Percentiles rank a stretch among this genome's conserved stretches.
phyloP scores from a whole-genome alignment of 2,888 invertebrate species.

The Epistrophella euchroma region DNA sequence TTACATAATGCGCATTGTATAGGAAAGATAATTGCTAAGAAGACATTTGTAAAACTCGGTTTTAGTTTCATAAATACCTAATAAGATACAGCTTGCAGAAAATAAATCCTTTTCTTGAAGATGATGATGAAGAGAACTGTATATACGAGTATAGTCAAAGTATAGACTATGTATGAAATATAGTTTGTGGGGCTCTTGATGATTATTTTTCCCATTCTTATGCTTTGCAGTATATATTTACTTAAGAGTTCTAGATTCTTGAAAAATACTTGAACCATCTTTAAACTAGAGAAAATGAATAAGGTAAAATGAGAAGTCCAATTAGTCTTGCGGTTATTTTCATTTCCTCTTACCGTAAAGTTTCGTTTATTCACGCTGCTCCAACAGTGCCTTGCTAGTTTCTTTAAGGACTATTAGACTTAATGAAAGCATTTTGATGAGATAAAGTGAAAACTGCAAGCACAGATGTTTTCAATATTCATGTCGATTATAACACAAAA shows the following conservation, averaged over 20 bases:
- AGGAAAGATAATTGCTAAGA: constrained; percentile 25
- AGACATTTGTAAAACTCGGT: constrained; percentile 27
- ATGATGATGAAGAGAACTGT: constrained; percentile 1
- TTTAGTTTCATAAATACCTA: constrained; percentile 20
- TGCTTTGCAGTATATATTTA: constrained; percentile 43
- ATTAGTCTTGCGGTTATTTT: constrained; percentile 64
- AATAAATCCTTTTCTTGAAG: constrained; percentile 29
- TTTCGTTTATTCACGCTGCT: constrained; percentile 54
- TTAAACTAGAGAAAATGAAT: constrained; percentile 39
- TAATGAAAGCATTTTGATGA: constrained; percentile 67
- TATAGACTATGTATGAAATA: constrained; percentile 9
- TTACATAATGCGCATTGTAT: constrained; percentile 12
- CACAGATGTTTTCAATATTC: constrained; percentile 70
- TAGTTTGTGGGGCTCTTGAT: constrained; percentile 9
- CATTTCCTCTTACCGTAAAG: constrained; percentile 49
- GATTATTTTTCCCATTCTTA: constrained; percentile 35
- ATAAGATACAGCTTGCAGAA: constrained; percentile 18
- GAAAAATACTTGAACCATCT: constrained; percentile 45
- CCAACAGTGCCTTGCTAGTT: constrained; percentile 44
- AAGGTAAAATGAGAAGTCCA: constrained; percentile 60
- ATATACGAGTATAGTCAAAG: neutral
- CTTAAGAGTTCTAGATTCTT: constrained; percentile 46
- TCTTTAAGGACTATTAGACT: constrained; percentile 61
- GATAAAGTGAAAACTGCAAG: constrained; percentile 68
- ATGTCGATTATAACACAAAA: constrained; percentile 64